phyloP scores from a whole-genome alignment of 2,888 invertebrate genomes.

The Geotrupes spiniger region DNA sequence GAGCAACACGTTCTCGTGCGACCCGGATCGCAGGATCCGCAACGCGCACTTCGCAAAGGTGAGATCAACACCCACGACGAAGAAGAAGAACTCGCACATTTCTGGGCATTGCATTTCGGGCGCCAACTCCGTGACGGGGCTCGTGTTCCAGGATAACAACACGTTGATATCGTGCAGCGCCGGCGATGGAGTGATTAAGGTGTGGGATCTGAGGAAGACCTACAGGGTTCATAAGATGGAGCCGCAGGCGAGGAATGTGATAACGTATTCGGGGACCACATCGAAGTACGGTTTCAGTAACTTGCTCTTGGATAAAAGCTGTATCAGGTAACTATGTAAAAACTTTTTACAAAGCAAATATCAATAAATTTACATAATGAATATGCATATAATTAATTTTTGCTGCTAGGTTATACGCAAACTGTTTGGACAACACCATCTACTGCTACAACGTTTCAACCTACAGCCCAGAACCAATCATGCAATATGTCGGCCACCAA shows the following conservation, averaged over 20 bases:
- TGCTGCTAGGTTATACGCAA: slow-evolving; percentile 75
- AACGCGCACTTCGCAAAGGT: slow-evolving; percentile 60
- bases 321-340: slow-evolving; percentile 46
- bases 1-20: slow-evolving; percentile 46
- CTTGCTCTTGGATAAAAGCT: slow-evolving; percentile 68
- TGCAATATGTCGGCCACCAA: slow-evolving; percentile 68
- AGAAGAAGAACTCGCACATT: slow-evolving; percentile 38
- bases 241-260: slow-evolving; percentile 67
- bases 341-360: too few relatives aligned
- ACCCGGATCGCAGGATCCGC: slow-evolving; percentile 70
- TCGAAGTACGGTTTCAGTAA: slow-evolving; percentile 74
- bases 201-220: slow-evolving; percentile 82
- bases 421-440: slow-evolving; percentile 82
- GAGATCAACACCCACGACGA: slow-evolving; percentile 56
- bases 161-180: slow-evolving; percentile 83
- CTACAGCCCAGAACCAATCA: slow-evolving; percentile 63
- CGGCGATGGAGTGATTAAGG: slow-evolving; percentile 81
- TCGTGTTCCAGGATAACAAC: slow-evolving; percentile 77
- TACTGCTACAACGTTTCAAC: slow-evolving; percentile 80
- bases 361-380: too few relatives aligned
- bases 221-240: slow-evolving; percentile 68
- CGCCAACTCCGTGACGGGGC: slow-evolving; percentile 75
- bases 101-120: slow-evolving; percentile 45
- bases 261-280: slow-evolving; percentile 73
- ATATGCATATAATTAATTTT: too few relatives aligned